Base-by-base conservation (phyloP, 1,140 invertebrate species). In the Drosophila bocki region DNA sequence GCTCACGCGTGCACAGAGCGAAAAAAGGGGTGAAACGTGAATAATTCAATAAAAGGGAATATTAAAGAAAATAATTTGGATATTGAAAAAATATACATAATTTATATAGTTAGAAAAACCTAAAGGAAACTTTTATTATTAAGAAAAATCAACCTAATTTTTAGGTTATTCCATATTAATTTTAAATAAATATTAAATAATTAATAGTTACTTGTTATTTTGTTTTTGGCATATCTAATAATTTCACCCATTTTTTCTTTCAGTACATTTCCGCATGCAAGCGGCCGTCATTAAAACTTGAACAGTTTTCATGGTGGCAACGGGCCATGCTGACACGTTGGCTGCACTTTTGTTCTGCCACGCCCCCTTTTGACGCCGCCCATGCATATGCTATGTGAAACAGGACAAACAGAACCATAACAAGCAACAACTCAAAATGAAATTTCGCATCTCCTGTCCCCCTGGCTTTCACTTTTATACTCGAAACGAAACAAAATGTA, bases 231-330 rank as follows among this genome's bases (percentile, higher is more conserved):
- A 13, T 47, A 1, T 48, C 13, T 1, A 2, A 8, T 15, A 48
- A 6, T 3, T 3, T 22, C 4, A 3, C 0, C 17, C 3, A 7
- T 15, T 3, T 9, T 44, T 64, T 44, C n/a, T 44, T 6, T 2
- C 17, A 41, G 62, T 62, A 32, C 3, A 33, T 13, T 50, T 50
- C 15, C 62, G 63, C 61, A 37, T 64, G 51, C 44, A 35, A 53
- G 39, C 47, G 57, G 57, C 64, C 63, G 85, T 88, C 85, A 88
- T 88, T 88, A 88, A 88, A 88, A 88, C 81, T 88, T 88, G 79
- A 90, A 90, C 85, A 71, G 68, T 85, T 82, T 68, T 68, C 78
- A 90, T 81, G 74, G 63, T 81, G 69, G 64, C 84, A 88, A 77
- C 67, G 63, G 64, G 48, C 74, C 80, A 77, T 70, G 41, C 62